Evolutionary conservation across 2,113 vertebrate genomes (phyloP), one percentile per base, ranked within the genome.

Genomic region (Actenoides lindsayi): DNA sequence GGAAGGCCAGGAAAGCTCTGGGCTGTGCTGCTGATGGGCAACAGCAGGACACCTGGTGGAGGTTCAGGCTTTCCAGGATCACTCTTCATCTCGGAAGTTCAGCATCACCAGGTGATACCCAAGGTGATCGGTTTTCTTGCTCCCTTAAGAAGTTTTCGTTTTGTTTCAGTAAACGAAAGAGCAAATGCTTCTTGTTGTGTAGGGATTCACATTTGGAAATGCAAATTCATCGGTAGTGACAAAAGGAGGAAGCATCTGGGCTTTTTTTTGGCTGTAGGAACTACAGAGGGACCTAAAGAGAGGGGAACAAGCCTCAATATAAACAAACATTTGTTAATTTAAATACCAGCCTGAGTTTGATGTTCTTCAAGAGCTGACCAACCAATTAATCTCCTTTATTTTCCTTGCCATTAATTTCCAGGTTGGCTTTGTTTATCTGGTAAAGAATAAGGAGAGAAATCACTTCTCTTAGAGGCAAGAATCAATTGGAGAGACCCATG

Each of bases 11-110:
- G 79, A 13, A 23, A 18, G 25, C 28, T 68, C 28, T 54, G 64
- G 39, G 63, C 51, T 41, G 37, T 18, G 70, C 56, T 54, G 1
- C 13, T 16, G 63, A 1, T 19, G 64, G 42, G 35, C 42, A 77
- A 44, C 54, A 41, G n/a, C 62, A 63, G 46, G 51, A 24, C 31
- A 2, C 2, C 31, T 14, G 48, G 9, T 8, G 63, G 37, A 37
- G 18, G 28, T 56, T 56, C 48, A n/a, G 35, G 13, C 39, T 70
- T 59, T 18, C 57, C 2, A 2, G 57, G 27, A 14, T 28, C 0
- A 0, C 25, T 44, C 15, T 42, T 51, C 23, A 2, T 5, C 28
- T 9, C 0, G 0, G 9, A 18, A 16, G 12, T 62, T 48, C n/a
- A 18, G 35, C 62, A 20, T 7, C 1, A 0, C 77, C 31, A 31